Base-by-base conservation (phyloP, 2,113 vertebrate genomes). In the Brienomyrus longianalis region DNA sequence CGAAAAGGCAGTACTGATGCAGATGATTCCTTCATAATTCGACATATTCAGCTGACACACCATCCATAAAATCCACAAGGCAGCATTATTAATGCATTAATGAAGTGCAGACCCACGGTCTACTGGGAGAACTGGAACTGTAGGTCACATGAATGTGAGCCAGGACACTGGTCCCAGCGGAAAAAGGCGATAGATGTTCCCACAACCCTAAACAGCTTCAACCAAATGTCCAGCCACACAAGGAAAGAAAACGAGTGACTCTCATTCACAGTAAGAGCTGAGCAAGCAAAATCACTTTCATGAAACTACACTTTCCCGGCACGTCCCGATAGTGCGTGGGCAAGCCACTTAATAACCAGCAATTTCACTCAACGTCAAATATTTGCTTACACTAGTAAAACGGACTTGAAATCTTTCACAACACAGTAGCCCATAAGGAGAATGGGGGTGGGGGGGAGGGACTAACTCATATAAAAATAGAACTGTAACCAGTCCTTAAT, bases 321-420 rank as follows among this genome's bases (percentile, higher is more conserved):
- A 80, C 74, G 62, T 70, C 62, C 62, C 10, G 62, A 31, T 70
- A 31, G 62, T 70, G 62, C 62, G 74, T 80, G 74, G 74, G 74
- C 74, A 80, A 80, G 74, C 74, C 74, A 21, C 74, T 80, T 80
- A 39, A 80, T 80, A 80, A 80, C 74, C 35, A 80, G 74, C 74
- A 80, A 80, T 80, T 80, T 80, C 35, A 80, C 35, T 80, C 74
- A 35, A 80, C 17, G 74, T 80, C 74, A 80, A 80, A 80, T 80
- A 80, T 80, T 80, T 80, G 74, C 74, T 80, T 80, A 80, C 74
- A 80, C 74, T 39, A 43, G 74, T 80, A 43, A 80, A 80, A 80
- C 15, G 11, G 35, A 80, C 74, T 27, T 80, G 74, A 80, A 80
- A 19, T 80, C 74, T 43, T 80, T 80, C 74, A 80, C 74, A 80